These are phyloP conservation scores for Bufo gargarizans DNA, from an alignment of 2,113 vertebrate species.

Conservation along the genomic window DNA sequence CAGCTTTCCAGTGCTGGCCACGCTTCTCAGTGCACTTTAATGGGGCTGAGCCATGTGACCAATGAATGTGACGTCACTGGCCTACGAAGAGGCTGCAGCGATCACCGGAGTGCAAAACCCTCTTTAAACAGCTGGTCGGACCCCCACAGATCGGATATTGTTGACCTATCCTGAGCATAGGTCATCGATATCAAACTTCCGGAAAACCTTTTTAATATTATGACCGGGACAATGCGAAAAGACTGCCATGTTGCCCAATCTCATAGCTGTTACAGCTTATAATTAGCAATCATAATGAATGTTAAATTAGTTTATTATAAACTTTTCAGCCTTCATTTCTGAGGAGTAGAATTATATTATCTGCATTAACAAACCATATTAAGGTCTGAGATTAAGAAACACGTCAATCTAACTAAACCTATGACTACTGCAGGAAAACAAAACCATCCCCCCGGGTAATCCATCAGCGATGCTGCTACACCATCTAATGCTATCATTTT, in stretches of 20 bases:
- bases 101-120: too few relatives aligned
- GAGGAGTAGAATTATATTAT: background rate
- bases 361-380: background rate
- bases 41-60: too few relatives aligned
- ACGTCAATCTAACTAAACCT: background rate
- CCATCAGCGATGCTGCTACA: background rate
- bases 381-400: background rate
- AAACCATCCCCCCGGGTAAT: background rate
- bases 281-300: background rate
- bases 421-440: background rate
- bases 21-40: too few relatives aligned
- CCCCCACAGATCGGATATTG: too few relatives aligned
- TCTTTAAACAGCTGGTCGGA: too few relatives aligned
- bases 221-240: too few relatives aligned
- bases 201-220: too few relatives aligned
- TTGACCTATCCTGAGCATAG: too few relatives aligned
- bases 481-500: slow-evolving; percentile 4
- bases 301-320: background rate
- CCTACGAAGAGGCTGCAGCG: too few relatives aligned
- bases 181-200: too few relatives aligned
- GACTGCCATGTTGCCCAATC: background rate
- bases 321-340: background rate
- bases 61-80: too few relatives aligned
- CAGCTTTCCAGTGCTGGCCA: too few relatives aligned
- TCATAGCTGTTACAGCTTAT: background rate